Base-by-base conservation (phyloP, 2,797 vertebrate genomes). In the Mallotus villosus region DNA sequence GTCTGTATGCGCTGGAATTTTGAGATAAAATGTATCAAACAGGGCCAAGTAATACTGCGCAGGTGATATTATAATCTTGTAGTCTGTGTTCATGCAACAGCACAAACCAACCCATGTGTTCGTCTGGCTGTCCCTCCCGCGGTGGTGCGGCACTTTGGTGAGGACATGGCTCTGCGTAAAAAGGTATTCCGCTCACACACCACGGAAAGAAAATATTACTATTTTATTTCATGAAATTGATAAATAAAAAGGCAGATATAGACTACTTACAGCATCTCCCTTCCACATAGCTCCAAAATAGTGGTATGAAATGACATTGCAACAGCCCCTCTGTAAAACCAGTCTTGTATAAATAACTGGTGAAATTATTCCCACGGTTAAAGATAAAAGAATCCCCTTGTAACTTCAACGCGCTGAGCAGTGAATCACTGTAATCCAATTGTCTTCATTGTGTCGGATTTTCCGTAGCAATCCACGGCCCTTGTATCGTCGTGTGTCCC, bases 241-340 rank as follows among this genome's bases (percentile, higher is more conserved):
- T 12, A 46, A 46, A 46, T 46, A 46, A 46, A 46, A 46, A 82
- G 16, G 14, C 34, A 51, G 37, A 68, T 25, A 59, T 60, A 79
- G 22, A 17, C 83, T 95, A 97, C 97, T 98, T 92, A 98, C 97
- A 94, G 95, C 95, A 93, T 95, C 90, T 94, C 93, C 94, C 92
- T 94, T 93, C 93, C 95, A 94, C 95, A 94, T 92, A 95, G 92
- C 93, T 94, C 95, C 94, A 92, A 90, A 89, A 91, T 85, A 86
- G 90, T 83, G 90, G 89, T 92, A 90, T 87, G 93, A 92, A 92
- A 92, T 94, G 94, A 94, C 96, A 97, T 97, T 86, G 94, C 95
- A 95, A 92, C 92, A 90, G 92, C 89, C 87, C 82, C 83, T 79
- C 85, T 75, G 87, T 84, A 89, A 90, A 92, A 89, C 79, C 90